Evolutionary conservation across 2,797 vertebrate genomes (phyloP), one percentile per base, ranked within the genome.

Genomic region (Typhlichthys subterraneus): DNA sequence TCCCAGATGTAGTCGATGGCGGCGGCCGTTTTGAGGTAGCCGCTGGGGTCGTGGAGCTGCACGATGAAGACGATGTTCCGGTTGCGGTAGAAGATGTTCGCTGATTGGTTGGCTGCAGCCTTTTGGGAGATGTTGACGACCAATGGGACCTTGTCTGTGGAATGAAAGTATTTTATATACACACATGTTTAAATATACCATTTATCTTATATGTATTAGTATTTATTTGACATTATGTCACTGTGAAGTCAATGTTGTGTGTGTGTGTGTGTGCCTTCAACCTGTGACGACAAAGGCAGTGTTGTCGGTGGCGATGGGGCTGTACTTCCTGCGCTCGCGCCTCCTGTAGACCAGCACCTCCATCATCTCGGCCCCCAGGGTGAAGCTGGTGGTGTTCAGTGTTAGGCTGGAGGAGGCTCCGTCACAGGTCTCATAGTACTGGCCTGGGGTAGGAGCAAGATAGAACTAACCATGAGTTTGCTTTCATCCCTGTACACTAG

Each of bases 11-110:
- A 99, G 76, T 92, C 88, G 45, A 98, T 80, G 46, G 89, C 71
- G 42, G 87, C 76, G 0, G 97, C 95, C 0, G 87, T 87, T 55
- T 94, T 95, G 52, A 99, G 92, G 67, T 97, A 99, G 63, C 91
- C 65, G 48, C 95, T 96, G 71, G 97, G 97, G 75, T 99, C 97
- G 0, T 99, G 96, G 48, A 98, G 75, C 65, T 87, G 85, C 59
- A 95, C 94, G 2, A 86, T 81, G 64, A 98, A 97, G 2, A 84
- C 76, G 29, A 98, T 90, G 11, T 96, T 94, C 1, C 93, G 89
- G 17, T 92, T 93, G 58, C 92, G 91, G 77, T 95, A 90, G 81
- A 96, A 99, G 64, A 94, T 88, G 3, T 90, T 91, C 10, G 93
- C 90, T 0, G 94, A 93, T 52, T 90, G 63, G 82, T 96, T 96